A percentile compares a stretch with the other conserved stretches of the same genome.
Conservation (phyloP, 1,140 invertebrate species). For the Phenacoccus solenopsis region DNA sequence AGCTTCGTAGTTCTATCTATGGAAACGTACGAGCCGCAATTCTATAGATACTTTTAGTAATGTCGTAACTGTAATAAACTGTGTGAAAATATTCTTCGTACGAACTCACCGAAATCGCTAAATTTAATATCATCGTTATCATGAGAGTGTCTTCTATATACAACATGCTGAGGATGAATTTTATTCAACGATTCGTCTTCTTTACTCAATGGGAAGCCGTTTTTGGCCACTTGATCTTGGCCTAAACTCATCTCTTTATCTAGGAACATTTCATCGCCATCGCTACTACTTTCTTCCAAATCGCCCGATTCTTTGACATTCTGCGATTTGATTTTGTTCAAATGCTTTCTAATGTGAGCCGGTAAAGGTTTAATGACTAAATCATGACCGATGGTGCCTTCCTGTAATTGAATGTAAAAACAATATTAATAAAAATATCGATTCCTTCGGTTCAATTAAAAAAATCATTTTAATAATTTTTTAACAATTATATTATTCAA, state of each 20-base stretch:
- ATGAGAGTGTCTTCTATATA: constrained; percentile 46
- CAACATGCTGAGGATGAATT: constrained; percentile 39
- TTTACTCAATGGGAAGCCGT: constrained; percentile 38
- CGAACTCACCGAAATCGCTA: constrained; percentile 58
- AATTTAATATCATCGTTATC: constrained; percentile 25
- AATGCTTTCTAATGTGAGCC: constrained; percentile 40
- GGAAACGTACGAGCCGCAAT: no score
- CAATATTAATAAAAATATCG: background rate
- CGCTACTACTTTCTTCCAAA: constrained; percentile 35
- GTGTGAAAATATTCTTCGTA: no score
- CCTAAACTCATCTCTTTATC: constrained; percentile 44
- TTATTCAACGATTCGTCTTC: constrained; percentile 16
- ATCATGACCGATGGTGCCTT: constrained; percentile 79
- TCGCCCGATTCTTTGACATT: constrained; percentile 29
- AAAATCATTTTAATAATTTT: no score
- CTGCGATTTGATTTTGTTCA: constrained; percentile 20
- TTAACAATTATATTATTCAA: no score
- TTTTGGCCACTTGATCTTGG: constrained; percentile 35
- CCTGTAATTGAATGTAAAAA: constrained; percentile 41
- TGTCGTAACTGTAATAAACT: no score
- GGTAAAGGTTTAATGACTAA: constrained; percentile 75
- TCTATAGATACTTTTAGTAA: no score
- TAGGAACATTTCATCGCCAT: constrained; percentile 62
- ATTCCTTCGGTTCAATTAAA: no score
- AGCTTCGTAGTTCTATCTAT: no score